Conservation (phyloP, 2,113 vertebrate species). For the Arenaria interpres region DNA sequence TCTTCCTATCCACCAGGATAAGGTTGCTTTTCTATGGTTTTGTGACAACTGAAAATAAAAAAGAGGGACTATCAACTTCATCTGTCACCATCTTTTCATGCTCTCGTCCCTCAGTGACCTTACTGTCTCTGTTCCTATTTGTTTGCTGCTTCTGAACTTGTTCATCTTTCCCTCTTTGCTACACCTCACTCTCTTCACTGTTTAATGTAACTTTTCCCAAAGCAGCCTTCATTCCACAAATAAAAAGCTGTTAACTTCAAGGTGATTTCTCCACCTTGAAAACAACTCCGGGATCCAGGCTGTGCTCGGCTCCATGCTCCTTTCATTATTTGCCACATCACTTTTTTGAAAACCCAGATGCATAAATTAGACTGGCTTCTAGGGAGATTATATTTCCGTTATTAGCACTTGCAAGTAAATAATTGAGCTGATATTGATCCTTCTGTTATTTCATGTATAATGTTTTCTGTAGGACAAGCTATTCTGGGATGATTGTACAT, state of each 20-base stretch:
- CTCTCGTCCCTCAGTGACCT: neutral
- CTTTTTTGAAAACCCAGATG: constrained; percentile 20
- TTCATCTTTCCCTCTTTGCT: neutral
- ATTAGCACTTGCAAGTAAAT: constrained; percentile 36
- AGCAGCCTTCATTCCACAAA: neutral
- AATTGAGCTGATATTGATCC: constrained; percentile 36
- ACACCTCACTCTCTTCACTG: neutral
- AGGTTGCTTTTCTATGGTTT: constrained; percentile 25
- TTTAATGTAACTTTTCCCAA: constrained; percentile 6
- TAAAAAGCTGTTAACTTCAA: neutral
- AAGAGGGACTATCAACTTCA: constrained; percentile 7
- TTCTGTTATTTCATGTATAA: neutral
- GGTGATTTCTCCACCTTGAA: neutral
- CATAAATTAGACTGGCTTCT: neutral
- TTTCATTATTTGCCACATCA: neutral
- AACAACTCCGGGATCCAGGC: neutral
- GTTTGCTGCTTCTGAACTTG: constrained; percentile 43
- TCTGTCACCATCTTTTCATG: constrained; percentile 34
- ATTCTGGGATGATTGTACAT: neutral
- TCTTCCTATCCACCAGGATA: constrained; percentile 10
- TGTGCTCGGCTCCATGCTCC: neutral
- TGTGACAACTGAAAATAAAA: neutral
- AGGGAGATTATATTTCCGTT: neutral
- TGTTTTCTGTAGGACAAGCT: neutral
- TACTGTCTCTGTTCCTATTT: neutral